Evolutionary conservation across 2,797 vertebrate species (phyloP).

Genomic region (Molossus alvarezi): DNA sequence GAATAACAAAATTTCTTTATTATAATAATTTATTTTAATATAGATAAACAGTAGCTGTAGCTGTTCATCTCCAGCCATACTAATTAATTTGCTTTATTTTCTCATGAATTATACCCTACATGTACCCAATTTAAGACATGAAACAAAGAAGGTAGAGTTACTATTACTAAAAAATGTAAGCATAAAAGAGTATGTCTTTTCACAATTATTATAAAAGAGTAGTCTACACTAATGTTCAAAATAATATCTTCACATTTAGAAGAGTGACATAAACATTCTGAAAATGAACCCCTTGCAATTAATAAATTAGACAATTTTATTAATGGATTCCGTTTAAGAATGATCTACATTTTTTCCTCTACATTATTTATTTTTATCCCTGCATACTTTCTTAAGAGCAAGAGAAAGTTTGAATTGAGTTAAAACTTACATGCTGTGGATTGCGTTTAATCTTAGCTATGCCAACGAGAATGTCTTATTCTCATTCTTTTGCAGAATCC

Average conservation of each 20-base stretch:
- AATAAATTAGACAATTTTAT: neutral
- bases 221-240: slow-evolving; percentile 2
- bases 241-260: neutral
- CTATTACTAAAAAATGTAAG: slow-evolving; percentile 15
- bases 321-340: slow-evolving; percentile 19
- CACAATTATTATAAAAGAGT: slow-evolving; percentile 7
- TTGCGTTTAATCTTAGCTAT: neutral
- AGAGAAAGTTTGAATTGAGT: slow-evolving; percentile 14
- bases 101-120: neutral
- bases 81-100: neutral
- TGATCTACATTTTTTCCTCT: neutral
- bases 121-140: slow-evolving; percentile 11
- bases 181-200: neutral
- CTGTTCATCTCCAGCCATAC: neutral
- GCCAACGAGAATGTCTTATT: neutral
- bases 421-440: neutral
- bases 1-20: neutral
- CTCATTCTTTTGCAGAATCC: neutral
- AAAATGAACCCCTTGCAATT: neutral
- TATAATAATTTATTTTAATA: neutral
- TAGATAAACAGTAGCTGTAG: slow-evolving; percentile 7
- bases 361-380: neutral
- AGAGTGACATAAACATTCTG: neutral
- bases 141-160: neutral
- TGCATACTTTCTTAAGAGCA: neutral